Conservation (phyloP, 1,140 invertebrate genomes). For the Aphaenogaster rudis region DNA sequence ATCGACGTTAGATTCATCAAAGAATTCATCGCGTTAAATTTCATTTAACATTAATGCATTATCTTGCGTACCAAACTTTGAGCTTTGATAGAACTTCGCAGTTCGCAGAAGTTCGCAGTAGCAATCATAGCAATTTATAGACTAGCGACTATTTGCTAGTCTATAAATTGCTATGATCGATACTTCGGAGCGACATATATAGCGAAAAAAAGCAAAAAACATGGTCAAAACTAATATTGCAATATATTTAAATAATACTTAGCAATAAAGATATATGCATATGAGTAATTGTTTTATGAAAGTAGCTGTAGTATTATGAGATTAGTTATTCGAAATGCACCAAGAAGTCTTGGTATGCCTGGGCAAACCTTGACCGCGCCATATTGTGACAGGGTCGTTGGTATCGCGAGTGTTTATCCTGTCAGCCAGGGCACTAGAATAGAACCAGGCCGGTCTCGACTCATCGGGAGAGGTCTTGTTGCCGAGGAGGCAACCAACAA, state of each 20-base stretch:
- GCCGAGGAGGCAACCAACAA: conserved; percentile 60
- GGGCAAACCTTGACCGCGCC: conserved; percentile 79
- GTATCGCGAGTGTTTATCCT: conserved; percentile 75
- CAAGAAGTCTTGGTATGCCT: conserved; percentile 63
- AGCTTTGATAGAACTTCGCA: not conserved
- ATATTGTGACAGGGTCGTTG: conserved; percentile 77
- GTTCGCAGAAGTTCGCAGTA: not conserved
- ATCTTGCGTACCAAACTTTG: not conserved
- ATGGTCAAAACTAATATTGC: not conserved
- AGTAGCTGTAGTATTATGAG: not conserved
- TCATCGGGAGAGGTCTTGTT: conserved; percentile 66
- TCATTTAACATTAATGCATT: not conserved
- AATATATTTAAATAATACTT: not conserved
- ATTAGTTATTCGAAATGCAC: conserved; percentile 27
- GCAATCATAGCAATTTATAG: conserved; percentile 5
- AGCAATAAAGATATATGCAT: not conserved
- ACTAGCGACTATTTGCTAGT: conserved; percentile 7
- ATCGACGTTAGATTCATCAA: not conserved
- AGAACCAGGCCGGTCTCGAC: conserved; percentile 76
- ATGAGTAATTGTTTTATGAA: not conserved
- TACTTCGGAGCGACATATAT: not conserved
- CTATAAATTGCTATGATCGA: not conserved
- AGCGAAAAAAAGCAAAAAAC: not conserved
- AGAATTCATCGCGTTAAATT: not conserved
- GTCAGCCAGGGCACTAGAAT: conserved; percentile 73